Percentiles rank a stretch among this genome's conserved stretches.
phyloP scores from a whole-genome alignment of 1,140 invertebrate species.

The Drosophila bifasciata region DNA sequence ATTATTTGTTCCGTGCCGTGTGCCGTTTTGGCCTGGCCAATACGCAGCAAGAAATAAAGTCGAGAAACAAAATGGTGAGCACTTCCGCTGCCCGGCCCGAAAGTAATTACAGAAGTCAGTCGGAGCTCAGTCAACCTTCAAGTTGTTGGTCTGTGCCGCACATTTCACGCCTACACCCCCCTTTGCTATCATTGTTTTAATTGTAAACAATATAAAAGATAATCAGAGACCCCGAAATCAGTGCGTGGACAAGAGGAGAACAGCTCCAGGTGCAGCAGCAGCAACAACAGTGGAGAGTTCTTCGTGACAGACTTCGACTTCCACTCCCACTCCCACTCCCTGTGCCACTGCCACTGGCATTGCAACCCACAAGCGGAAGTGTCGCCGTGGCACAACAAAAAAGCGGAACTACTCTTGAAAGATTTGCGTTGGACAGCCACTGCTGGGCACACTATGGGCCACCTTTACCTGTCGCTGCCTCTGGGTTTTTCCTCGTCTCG shows the following conservation, averaged over 20 bases:
- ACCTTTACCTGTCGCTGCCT: conserved; percentile 39
- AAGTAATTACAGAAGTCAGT: conserved; percentile 53
- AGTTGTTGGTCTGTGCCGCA: conserved; percentile 63
- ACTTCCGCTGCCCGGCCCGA: conserved; percentile 39
- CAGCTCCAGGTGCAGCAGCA: conserved; percentile 26
- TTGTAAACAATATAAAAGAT: conserved; percentile 71
- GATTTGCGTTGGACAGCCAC: conserved; percentile 65
- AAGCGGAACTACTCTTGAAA: conserved; percentile 84
- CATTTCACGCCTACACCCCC: conserved; percentile 52
- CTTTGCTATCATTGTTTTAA: conserved; percentile 57
- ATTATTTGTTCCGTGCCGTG: conserved; percentile 10
- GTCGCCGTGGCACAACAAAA: conserved; percentile 69
- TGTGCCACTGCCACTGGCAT: not conserved
- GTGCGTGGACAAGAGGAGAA: conserved; percentile 14
- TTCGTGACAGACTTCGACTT: conserved; percentile 44
- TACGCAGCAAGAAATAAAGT: conserved; percentile 59
- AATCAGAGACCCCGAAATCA: conserved; percentile 59
- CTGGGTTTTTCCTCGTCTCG: too few relatives aligned
- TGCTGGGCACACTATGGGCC: conserved; percentile 2
- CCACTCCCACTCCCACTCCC: not conserved
- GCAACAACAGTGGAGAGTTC: conserved; percentile 31
- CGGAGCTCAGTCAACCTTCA: conserved; percentile 1
- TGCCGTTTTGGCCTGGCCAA: conserved; percentile 40
- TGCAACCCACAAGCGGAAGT: conserved; percentile 61
- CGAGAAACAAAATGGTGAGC: conserved; percentile 64